Base-by-base conservation (phyloP, 2,888 invertebrate species). In the Caenorhabditis doughertyi region DNA sequence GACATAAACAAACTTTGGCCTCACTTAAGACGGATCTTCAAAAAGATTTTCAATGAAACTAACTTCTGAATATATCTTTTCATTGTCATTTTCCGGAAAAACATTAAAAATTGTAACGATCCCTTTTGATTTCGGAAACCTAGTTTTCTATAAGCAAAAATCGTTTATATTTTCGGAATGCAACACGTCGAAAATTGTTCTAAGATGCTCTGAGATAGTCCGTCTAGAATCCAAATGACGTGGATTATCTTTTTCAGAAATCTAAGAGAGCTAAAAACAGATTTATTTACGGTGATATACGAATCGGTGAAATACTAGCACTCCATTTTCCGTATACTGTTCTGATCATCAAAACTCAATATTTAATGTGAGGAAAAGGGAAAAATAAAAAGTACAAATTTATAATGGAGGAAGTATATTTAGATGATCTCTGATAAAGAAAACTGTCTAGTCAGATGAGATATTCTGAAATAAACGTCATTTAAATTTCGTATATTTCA, bases 241-340 rank as follows among this genome's bases (percentile, higher is more conserved):
- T 64, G 64, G 62, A 42, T 62, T 62, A 62, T 62, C 62, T 39
- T 7, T 58, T 16, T 39, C 9, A 32, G n/a, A 58, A 58, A 58
- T 62, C 62, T 44, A 16, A 44, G 25, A 27, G 25, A 3, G 7
- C 62, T 47, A 29, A 64, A 64, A 64, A 64, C 64, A 64, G 32
- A 47, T 18, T 49, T 62, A 25, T 64, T 32, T 64, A 21, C n/a
- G n/a, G n/a, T n/a, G n/a, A n/a, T n/a, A n/a, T n/a, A n/a, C n/a
- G 32, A 64, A 64, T 64, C 64, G 47, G 47, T 64, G 47, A 64
- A 21, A 47, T 29, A 49, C 47, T 64, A 49, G 49, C 29, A 49
- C 13, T 42, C 32, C 21, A 29, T 29, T 44, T 35, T 21, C 27
- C 11, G 25, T 60, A 42, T 39, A 13, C 60, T n/a, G 18, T 47